These are phyloP conservation scores for Cyrtonyx montezumae DNA, from an alignment of 2,113 vertebrate genomes.

Conservation along the genomic window DNA sequence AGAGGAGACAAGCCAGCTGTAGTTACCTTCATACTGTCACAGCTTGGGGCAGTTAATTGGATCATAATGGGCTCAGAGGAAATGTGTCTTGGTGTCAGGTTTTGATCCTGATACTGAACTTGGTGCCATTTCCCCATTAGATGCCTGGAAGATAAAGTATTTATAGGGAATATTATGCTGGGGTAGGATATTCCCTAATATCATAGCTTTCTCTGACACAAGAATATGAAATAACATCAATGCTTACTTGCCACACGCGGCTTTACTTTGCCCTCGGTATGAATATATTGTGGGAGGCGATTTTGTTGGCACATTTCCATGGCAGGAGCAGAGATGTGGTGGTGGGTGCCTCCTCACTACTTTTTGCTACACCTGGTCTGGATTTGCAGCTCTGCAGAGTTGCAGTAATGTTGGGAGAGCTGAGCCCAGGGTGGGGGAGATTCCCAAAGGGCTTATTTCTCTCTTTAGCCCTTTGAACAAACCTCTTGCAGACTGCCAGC, in stretches of 20 bases:
- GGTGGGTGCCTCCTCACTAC: neutral
- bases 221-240: neutral
- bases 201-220: neutral
- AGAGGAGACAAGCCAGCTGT: neutral
- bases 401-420: neutral
- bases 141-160: neutral
- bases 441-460: neutral
- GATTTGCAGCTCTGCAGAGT: neutral
- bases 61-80: neutral
- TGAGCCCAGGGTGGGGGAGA: neutral
- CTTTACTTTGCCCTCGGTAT: neutral
- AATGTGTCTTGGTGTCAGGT: neutral
- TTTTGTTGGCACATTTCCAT: fast-evolving
- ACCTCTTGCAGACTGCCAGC: neutral
- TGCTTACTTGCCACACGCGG: neutral
- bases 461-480: neutral
- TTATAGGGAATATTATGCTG: neutral
- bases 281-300: fast-evolving
- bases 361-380: neutral
- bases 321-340: neutral
- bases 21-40: neutral
- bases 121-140: neutral
- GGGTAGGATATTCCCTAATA: neutral
- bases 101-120: neutral
- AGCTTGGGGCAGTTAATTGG: neutral